Evolutionary conservation across 2,888 invertebrate genomes (phyloP), one percentile per base, ranked within the genome.

Genomic region (Caenorhabditis sp.): DNA sequence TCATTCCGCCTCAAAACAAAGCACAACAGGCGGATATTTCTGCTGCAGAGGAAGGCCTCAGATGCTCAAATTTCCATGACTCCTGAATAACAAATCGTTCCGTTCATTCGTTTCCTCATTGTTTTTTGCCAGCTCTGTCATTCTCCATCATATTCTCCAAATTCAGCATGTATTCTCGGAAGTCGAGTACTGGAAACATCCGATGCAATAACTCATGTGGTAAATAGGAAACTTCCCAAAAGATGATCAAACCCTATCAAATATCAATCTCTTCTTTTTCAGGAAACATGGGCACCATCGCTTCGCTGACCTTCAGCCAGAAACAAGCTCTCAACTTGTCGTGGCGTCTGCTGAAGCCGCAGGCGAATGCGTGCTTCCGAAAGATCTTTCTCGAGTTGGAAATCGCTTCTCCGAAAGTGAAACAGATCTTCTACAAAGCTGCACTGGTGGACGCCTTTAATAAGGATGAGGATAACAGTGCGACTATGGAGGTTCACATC

Each of bases 351-450:
- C 82, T 91, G 74, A 84, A 84, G 28, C 79, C 88, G 5, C 89
- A 90, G 56, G 82, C 87, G 11, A 58, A 69, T 11, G 64, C 85
- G 47, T 78, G 88, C 44, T 88, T 89, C 81, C 84, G 91, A 1
- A 90, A 90, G 67, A 89, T 91, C 55, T 84, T 91, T 65, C 74
- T 85, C 50, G 91, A 91, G 67, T 67, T 91, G 77, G 89, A 90
- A 62, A 81, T 89, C 20, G 89, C 87, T 18, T 88, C 87, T 9
- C 89, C 89, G 18, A 90, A 90, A 74, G 91, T 91, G 58, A 91
- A 91, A 74, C 89, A 90, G 87, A 91, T 91, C 20, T 91, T 91
- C 86, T 91, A 89, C 85, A 91, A 91, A 61, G 91, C 91, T 6
- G 88, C 89, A 1, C 71, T 90, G 24, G 90, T 91, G 9, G 91